Evolutionary conservation across 2,797 vertebrate species (phyloP), one percentile per base, ranked within the genome.

Genomic region (Sebastes cheni): DNA sequence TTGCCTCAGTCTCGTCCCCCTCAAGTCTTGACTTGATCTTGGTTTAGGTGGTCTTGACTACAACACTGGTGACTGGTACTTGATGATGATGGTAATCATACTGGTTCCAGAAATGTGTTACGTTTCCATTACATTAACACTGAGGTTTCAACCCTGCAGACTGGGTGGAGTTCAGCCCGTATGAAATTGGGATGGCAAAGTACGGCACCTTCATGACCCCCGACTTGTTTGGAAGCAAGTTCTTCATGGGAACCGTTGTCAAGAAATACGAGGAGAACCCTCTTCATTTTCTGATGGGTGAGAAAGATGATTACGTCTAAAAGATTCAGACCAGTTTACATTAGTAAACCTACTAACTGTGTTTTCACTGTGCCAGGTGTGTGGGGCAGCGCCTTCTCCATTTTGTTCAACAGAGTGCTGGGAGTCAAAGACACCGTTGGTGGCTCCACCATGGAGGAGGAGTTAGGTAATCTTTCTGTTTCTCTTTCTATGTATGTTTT

Each of bases 121-220:
- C 2, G 2, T 59, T 71, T 22, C 18, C 50, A 3, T 61, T 16
- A 20, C 27, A 20, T 59, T 86, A 70, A 90, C 54, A 8, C 30
- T 62, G 50, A 66, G 25, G 22, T 83, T 92, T 86, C 81, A 58
- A 27, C 83, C 84, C 87, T 91, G 62, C 94, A 99, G 98, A 99
- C 93, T 99, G 99, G 99, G 97, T 99, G 89, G 99, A 99, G 93
- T 99, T 99, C 93, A 99, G 96, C 77, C 99, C 98, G 0, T 99
- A 98, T 68, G 98, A 99, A 92, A 99, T 99, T 52, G 98, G 99
- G 29, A 99, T 99, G 99, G 97, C 98, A 29, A 99, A 99, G 88
- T 99, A 99, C 23, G 99, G 98, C n/a, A 99, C 98, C 29, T 99
- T 99, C 60, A 99, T 99, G 99, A 94, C 96, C 46, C 98, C 99